Evolutionary conservation across 2,113 vertebrate species (phyloP).

Genomic region (Macaca fascicularis): T2T-MFA8v1.1 NC_088395.1:32963001-32963500

Average conservation of each 20-base stretch:
- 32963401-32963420: background rate
- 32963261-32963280: background rate
- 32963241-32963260: background rate
- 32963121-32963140: background rate
- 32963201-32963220: background rate
- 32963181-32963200: background rate
- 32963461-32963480: background rate
- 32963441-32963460: background rate
- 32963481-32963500: background rate
- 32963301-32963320: background rate
- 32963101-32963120: background rate
- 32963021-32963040: background rate
- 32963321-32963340: constrained; percentile 4
- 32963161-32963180: background rate
- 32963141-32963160: background rate
- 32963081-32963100: background rate
- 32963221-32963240: background rate
- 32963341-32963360: background rate
- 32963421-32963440: background rate
- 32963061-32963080: background rate
- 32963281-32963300: background rate
- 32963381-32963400: background rate
- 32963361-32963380: background rate
- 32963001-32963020: background rate
- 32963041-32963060: background rate